Conservation (phyloP, 2,888 invertebrate genomes). For the Cylloceria caligata region DNA sequence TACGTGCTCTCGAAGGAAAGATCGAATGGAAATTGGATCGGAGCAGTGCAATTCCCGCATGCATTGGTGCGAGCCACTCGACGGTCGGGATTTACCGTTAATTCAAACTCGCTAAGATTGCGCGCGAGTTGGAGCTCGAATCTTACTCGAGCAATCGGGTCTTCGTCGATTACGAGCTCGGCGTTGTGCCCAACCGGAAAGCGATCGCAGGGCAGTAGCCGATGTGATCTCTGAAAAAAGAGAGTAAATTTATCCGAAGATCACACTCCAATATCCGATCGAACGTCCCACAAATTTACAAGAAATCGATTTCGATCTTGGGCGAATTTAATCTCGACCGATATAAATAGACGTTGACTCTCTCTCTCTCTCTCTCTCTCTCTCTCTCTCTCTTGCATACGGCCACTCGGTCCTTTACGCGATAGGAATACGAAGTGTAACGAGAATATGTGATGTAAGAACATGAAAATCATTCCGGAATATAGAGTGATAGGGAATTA, state of each 20-base stretch:
- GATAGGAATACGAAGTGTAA: background rate
- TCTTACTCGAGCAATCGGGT: slow-evolving; percentile 57
- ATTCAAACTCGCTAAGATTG: slow-evolving; percentile 58
- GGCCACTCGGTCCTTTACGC: background rate
- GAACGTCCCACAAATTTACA: slow-evolving; percentile 52
- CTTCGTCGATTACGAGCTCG: slow-evolving; percentile 58
- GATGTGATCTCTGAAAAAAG: slow-evolving; percentile 45
- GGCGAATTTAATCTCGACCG: slow-evolving; percentile 13
- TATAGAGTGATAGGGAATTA: background rate
- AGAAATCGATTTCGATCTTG: slow-evolving; percentile 54
- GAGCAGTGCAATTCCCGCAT: slow-evolving; percentile 2
- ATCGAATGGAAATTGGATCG: slow-evolving; percentile 62
- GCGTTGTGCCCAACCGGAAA: slow-evolving; percentile 29
- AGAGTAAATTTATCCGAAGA: slow-evolving; percentile 57
- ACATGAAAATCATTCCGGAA: slow-evolving; percentile 35
- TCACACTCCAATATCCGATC: slow-evolving; percentile 56
- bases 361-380: background rate
- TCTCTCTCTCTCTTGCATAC: background rate
- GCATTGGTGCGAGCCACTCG: slow-evolving; percentile 24
- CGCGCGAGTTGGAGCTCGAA: slow-evolving; percentile 28
- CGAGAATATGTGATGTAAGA: slow-evolving; percentile 32
- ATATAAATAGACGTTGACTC: background rate
- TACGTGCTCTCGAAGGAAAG: slow-evolving; percentile 35
- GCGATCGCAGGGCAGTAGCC: slow-evolving; percentile 4
- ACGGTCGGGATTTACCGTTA: slow-evolving; percentile 62